A percentile compares a stretch with the other conserved stretches of the same genome.
phyloP scores from a whole-genome alignment of 1,140 invertebrate species.

The Ectropis grisescens region DNA sequence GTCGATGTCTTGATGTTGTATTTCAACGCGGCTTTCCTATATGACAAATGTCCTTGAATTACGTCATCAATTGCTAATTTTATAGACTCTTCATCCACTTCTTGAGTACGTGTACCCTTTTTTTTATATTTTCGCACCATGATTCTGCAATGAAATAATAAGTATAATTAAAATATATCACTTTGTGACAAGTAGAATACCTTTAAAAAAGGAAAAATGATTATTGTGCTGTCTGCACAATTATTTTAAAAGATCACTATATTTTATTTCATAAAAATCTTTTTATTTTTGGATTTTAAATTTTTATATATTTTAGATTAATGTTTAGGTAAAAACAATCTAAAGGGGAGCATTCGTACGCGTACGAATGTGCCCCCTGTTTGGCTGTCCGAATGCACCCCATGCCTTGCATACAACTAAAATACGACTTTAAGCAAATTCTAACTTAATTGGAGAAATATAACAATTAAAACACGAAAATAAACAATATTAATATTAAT shows the following conservation, averaged over 20 bases:
- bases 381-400: slow-evolving; percentile 1
- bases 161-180: slow-evolving; percentile 49
- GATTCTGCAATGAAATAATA: slow-evolving; percentile 3
- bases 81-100: slow-evolving; percentile 1
- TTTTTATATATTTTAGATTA: too few species aligned
- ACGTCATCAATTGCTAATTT: slow-evolving; percentile 3
- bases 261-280: too few species aligned
- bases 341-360: slow-evolving; percentile 2
- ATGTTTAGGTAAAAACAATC: not conserved
- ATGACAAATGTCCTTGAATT: too few species aligned
- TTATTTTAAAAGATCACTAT: too few species aligned
- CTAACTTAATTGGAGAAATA: not conserved
- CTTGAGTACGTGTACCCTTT: slow-evolving; percentile 3
- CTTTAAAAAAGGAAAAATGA: too few species aligned
- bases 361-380: slow-evolving; percentile 1
- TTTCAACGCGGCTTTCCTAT: slow-evolving; percentile 2
- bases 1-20: slow-evolving; percentile 5
- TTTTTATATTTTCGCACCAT: slow-evolving; percentile 4
- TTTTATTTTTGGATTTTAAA: too few species aligned
- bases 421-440: not conserved
- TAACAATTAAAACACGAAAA: not conserved
- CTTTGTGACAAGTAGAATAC: slow-evolving; percentile 62
- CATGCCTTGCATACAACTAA: slow-evolving; percentile 1
- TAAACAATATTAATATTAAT: not conserved
- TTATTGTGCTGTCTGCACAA: too few species aligned